Evolutionary conservation across 2,113 vertebrate genomes (phyloP), one percentile per base, ranked within the genome.

Genomic region (Cololabis saira): DNA sequence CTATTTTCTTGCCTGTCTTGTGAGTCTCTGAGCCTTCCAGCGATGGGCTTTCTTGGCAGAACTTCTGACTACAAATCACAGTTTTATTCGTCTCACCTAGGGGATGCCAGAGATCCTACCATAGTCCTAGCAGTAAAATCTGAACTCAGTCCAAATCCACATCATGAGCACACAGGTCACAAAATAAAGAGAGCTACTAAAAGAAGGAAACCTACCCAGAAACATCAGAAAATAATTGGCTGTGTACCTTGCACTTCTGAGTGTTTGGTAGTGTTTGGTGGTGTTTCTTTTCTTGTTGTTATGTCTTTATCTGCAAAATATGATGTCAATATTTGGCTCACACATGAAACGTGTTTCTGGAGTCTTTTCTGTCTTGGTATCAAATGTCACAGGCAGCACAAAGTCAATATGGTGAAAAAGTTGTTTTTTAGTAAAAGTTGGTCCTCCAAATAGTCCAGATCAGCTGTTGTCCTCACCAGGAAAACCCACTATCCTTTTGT

Each of bases 141-240:
- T 86, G 83, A 83, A 87, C 75, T 64, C 50, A 45, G 45, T 83
- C 81, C 80, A 90, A 85, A 81, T 82, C 72, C 73, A 71, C 79
- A 78, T 74, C 33, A 63, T 69, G 66, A 76, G 62, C 61, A 58
- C 47, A 51, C 24, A 68, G 74, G 83, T 82, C 73, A 69, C 17
- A 65, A 82, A 80, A 75, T 40, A 71, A 70, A 75, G 21, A 47
- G n/a, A 11, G 18, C 53, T 75, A 54, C 61, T 72, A 47, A 50
- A 80, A 86, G 66, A 59, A 70, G 57, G 59, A 85, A 63, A 72
- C 78, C 71, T 30, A 60, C 22, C 24, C 5, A 4, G 63, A 71
- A 77, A 72, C 60, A 68, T 66, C 9, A 68, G 40, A 80, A 83
- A 83, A 77, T 78, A 76, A 85, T 82, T 81, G 72, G 54, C 60